Percentiles rank a stretch among this genome's conserved stretches.
These are phyloP conservation scores for Chromis chromis DNA, from an alignment of 2,797 vertebrate genomes.

Conservation along the genomic window DNA sequence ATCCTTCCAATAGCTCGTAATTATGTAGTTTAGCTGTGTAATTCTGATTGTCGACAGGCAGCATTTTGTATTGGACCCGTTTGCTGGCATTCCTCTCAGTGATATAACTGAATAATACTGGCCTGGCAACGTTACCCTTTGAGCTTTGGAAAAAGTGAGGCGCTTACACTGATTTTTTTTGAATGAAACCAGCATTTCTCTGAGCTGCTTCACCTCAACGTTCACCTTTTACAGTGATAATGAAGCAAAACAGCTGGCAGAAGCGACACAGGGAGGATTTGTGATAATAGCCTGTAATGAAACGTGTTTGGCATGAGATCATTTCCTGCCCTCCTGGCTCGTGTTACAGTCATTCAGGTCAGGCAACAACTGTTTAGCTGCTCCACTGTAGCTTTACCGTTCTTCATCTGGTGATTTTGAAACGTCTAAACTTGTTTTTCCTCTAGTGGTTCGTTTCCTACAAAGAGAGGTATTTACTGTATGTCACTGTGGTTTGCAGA, in stretches of 20 bases:
- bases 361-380: background rate
- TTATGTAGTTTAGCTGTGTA: background rate
- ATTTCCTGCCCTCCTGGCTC: conserved; percentile 47
- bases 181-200: background rate
- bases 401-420: background rate
- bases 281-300: background rate
- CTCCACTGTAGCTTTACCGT: background rate
- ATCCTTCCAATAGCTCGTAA: background rate
- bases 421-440: too few relatives aligned
- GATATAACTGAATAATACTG: background rate
- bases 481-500: conserved; percentile 10
- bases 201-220: background rate
- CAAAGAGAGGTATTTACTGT: background rate
- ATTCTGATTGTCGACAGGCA: background rate
- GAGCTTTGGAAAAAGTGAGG: too few relatives aligned
- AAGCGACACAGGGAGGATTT: background rate
- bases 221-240: background rate
- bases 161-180: background rate
- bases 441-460: too few relatives aligned
- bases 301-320: conserved; percentile 38
- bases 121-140: background rate
- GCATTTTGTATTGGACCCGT: background rate
- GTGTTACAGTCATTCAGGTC: background rate
- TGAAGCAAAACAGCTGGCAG: background rate
- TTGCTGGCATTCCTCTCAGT: conserved; percentile 24